Conservation (phyloP, 2,888 invertebrate species). For the Plagiodera versicolora region DNA sequence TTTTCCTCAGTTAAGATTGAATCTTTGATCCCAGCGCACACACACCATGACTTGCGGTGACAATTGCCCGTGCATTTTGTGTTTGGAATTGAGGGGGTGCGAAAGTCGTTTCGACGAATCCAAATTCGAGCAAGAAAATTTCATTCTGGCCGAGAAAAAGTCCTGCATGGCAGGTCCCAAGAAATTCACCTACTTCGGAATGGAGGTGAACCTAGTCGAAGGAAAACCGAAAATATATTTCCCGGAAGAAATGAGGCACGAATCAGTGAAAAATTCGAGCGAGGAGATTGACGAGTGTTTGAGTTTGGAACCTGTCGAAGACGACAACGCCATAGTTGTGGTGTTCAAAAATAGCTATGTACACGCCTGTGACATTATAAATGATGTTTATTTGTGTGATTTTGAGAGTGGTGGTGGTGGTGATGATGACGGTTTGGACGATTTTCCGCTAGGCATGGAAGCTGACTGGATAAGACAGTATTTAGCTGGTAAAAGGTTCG, state of each 20-base stretch:
- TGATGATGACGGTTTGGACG: conserved; percentile 37
- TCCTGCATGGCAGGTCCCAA: conserved; percentile 54
- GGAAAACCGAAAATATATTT: conserved; percentile 18
- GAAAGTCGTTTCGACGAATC: conserved; percentile 57
- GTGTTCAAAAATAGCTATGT: conserved; percentile 51
- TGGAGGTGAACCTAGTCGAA: conserved; percentile 48
- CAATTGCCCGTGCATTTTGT: conserved; percentile 75
- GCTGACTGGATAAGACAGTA: conserved; percentile 46
- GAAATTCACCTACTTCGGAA: conserved; percentile 59
- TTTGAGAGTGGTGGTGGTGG: conserved; percentile 22
- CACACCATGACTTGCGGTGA: conserved; percentile 67
- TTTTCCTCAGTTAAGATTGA: conserved; percentile 4
- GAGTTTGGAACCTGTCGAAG: conserved; percentile 45
- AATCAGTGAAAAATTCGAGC: not conserved
- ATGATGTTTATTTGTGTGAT: conserved; percentile 45
- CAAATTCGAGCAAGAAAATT: conserved; percentile 51
- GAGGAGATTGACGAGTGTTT: conserved; percentile 50
- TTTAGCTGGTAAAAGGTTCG: conserved; percentile 37
- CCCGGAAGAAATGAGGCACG: conserved; percentile 11
- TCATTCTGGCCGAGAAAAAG: conserved; percentile 57
- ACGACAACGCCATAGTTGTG: conserved; percentile 46
- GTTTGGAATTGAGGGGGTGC: conserved; percentile 70
- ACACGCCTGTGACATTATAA: conserved; percentile 49
- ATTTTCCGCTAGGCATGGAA: conserved; percentile 41
- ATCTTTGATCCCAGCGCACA: not conserved